Evolutionary conservation across 92 coral and sea anemone genomes (phyloP).

Genomic region (Phenganax subtilis): DNA sequence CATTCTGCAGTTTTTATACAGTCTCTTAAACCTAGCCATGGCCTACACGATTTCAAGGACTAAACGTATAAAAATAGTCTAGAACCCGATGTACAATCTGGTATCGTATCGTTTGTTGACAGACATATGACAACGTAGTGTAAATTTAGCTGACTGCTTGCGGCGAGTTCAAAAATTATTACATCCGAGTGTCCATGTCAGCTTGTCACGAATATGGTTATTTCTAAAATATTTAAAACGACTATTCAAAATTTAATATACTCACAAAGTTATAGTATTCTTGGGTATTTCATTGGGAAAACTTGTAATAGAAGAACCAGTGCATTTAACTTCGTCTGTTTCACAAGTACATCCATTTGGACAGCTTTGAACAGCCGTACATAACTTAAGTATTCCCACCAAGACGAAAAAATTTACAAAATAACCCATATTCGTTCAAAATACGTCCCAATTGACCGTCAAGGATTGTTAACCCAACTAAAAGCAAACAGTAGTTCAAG

Average conservation of each 20-base stretch:
- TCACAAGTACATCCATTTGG: constrained; percentile 19
- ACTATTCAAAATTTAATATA: neutral
- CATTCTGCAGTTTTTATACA: no score
- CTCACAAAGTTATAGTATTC: constrained; percentile 12
- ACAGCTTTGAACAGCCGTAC: neutral
- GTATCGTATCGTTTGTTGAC: no score
- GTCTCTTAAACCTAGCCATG: no score
- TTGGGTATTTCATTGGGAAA: constrained; percentile 19
- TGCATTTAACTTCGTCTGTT: neutral
- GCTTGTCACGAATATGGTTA: no score
- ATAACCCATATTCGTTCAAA: constrained; percentile 5
- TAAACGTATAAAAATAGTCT: no score
- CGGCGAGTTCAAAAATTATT: no score
- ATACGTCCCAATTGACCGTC: neutral
- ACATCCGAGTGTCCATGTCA: no score
- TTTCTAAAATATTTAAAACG: neutral
- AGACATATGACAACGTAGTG: no score
- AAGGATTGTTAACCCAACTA: constrained; percentile 18
- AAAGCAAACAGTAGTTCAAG: constrained; percentile 32
- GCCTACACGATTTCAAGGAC: no score
- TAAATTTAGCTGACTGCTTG: no score
- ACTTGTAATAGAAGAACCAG: neutral
- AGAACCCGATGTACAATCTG: no score
- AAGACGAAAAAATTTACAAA: neutral
- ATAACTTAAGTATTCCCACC: constrained; percentile 5